Conservation (phyloP, 2,888 invertebrate genomes). For the Campoplex nolae region DNA sequence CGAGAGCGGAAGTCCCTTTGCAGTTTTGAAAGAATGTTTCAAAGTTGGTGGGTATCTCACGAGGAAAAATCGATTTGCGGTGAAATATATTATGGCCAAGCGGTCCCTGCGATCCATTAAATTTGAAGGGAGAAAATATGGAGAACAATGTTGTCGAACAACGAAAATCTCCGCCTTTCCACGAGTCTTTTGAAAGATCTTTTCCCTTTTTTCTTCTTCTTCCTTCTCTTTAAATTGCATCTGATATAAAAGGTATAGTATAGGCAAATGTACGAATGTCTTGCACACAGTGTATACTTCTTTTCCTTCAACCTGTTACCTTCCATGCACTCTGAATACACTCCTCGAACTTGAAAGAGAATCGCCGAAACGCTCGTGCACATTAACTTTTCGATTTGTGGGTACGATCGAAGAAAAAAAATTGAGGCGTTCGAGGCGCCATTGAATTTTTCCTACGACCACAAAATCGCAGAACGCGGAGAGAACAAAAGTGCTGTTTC, state of each 20-base stretch:
- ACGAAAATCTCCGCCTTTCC: conserved; percentile 58
- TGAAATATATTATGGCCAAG: conserved; percentile 78
- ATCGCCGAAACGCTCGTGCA: conserved; percentile 44
- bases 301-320: conserved; percentile 11
- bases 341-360: conserved; percentile 53
- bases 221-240: not conserved
- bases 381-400: not conserved
- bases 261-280: not conserved
- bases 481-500: not conserved
- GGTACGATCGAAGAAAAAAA: conserved; percentile 4
- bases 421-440: conserved; percentile 31
- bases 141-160: conserved; percentile 52
- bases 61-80: conserved; percentile 78
- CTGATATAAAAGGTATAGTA: not conserved
- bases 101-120: conserved; percentile 69
- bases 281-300: conserved; percentile 18
- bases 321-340: conserved; percentile 15
- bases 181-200: not conserved
- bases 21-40: conserved; percentile 34
- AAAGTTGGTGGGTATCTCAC: conserved; percentile 49
- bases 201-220: conserved; percentile 25
- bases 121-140: conserved; percentile 53
- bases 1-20: conserved; percentile 45
- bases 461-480: not conserved
- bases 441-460: conserved; percentile 35